Evolutionary conservation across 2,888 invertebrate species (phyloP).

Genomic region (Heliconius cydno): DNA sequence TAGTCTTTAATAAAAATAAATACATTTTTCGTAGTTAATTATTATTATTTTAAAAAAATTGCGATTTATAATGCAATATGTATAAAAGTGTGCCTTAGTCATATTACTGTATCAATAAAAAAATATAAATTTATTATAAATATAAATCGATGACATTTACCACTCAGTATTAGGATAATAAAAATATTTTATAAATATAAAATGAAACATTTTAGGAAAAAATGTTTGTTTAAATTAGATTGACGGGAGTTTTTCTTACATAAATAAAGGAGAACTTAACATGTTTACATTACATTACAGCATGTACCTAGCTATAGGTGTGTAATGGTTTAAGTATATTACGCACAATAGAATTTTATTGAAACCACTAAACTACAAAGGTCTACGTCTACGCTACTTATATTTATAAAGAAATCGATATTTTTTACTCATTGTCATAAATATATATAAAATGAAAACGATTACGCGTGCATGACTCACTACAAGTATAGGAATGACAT

Average conservation of each 20-base stretch:
- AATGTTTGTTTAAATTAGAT: not conserved
- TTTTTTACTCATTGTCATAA: slow-evolving; percentile 21
- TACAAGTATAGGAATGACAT: slow-evolving; percentile 20
- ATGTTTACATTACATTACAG: not conserved
- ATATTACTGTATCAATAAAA: slow-evolving; percentile 24
- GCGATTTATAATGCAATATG: not conserved
- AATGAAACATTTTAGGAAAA: not conserved
- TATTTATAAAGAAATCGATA: slow-evolving; percentile 20
- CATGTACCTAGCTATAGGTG: not conserved
- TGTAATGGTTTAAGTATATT: not conserved
- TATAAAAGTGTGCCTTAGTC: slow-evolving; percentile 27
- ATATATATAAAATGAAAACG: slow-evolving; percentile 18
- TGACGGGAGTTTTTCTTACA: not conserved
- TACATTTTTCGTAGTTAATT: not conserved
- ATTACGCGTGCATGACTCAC: slow-evolving; percentile 23
- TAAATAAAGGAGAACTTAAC: not conserved
- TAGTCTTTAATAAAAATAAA: not conserved
- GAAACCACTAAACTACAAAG: not conserved
- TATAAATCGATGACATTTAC: slow-evolving; percentile 63
- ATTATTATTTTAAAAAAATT: not conserved
- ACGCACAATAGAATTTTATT: slow-evolving; percentile 4
- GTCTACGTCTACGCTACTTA: not conserved
- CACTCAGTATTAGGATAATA: slow-evolving; percentile 61
- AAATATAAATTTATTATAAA: slow-evolving; percentile 17
- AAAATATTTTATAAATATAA: not conserved